Conservation (phyloP, 2,797 vertebrate species). For the Anniella stebbinsi region DNA sequence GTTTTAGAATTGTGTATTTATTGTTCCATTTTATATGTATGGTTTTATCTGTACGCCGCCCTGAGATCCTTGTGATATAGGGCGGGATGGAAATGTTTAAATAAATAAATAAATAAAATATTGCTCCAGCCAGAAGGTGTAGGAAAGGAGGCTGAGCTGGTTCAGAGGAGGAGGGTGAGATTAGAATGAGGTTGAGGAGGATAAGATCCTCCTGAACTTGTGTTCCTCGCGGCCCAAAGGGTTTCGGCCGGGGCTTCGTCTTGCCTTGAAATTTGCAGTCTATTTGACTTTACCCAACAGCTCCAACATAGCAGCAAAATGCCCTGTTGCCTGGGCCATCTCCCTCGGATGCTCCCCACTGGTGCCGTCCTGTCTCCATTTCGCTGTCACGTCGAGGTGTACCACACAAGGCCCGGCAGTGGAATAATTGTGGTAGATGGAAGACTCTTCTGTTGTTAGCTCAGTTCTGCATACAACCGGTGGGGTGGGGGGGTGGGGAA, state of each 20-base stretch:
- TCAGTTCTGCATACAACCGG: constrained; percentile 77
- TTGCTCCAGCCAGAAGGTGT: no score
- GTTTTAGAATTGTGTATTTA: no score
- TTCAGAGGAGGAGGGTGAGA: neutral
- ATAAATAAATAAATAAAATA: no score
- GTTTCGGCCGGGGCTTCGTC: neutral
- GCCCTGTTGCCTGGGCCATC: constrained; percentile 74
- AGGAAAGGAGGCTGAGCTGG: neutral
- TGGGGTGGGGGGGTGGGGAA: constrained; percentile 15
- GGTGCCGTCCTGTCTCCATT: constrained; percentile 60
- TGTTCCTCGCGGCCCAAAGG: neutral
- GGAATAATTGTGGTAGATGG: constrained; percentile 82
- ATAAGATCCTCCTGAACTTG: neutral
- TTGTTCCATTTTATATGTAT: no score
- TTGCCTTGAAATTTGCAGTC: neutral
- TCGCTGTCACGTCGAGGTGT: constrained; percentile 80
- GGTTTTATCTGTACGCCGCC: no score
- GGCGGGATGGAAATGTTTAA: no score
- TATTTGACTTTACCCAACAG: constrained; percentile 80
- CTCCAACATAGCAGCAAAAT: constrained; percentile 81
- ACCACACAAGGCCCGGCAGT: constrained; percentile 81
- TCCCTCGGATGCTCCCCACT: constrained; percentile 14
- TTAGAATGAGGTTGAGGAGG: no score
- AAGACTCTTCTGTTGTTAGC: constrained; percentile 81
- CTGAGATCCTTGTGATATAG: no score